Percentiles rank a stretch among this genome's conserved stretches.
Conservation (phyloP, 2,113 vertebrate genomes). For the Prinia subflava region DNA sequence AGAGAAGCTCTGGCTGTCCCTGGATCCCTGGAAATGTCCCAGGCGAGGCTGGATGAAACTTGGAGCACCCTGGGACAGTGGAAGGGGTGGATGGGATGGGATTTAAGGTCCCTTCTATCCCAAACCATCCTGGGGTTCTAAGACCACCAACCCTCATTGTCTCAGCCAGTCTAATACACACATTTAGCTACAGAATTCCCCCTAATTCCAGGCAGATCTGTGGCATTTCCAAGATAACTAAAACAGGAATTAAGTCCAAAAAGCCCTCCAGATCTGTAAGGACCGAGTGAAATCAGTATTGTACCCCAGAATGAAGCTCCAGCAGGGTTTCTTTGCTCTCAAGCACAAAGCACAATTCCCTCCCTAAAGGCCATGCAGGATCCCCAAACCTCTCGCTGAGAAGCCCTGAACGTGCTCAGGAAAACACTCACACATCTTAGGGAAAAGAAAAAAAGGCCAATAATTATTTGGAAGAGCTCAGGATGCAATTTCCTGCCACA, state of each 20-base stretch:
- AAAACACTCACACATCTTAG: not conserved
- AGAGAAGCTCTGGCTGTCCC: not conserved
- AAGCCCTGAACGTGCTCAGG: not conserved
- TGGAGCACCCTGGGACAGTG: not conserved
- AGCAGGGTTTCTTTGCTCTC: not conserved
- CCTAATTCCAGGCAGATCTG: not conserved
- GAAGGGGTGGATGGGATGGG: not conserved
- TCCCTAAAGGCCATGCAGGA: rapidly evolving
- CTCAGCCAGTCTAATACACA: not conserved
- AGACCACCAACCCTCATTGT: not conserved
- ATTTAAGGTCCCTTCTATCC: not conserved
- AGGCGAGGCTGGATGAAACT: not conserved
- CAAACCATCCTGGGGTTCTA: not conserved
- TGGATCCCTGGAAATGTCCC: not conserved
- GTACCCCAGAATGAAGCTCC: not conserved
- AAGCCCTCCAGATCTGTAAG: not conserved
- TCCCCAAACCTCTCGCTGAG: not conserved
- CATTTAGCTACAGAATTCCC: not conserved
- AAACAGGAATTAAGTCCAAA: rapidly evolving
- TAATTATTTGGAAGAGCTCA: not conserved
- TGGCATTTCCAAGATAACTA: rapidly evolving
- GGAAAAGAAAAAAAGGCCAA: not conserved
- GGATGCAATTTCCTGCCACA: not conserved
- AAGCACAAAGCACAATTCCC: not conserved
- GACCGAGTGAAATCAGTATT: not conserved